Evolutionary conservation across 1,140 invertebrate genomes (phyloP).

Genomic region (Bombus confusus): DNA sequence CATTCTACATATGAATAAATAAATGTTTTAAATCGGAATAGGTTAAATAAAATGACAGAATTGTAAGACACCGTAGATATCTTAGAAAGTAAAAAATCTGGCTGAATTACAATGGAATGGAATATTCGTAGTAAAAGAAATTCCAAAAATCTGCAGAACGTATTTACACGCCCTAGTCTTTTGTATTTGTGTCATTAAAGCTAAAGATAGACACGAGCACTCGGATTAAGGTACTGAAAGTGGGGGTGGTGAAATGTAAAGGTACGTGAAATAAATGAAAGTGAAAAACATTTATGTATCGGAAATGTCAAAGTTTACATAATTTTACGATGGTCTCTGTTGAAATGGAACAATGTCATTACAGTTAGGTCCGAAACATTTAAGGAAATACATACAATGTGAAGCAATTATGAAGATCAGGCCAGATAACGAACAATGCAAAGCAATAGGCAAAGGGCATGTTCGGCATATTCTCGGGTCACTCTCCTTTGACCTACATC

Average conservation of each 20-base stretch:
- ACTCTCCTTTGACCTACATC: background rate
- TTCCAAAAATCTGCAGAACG: too few relatives aligned
- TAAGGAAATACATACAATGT: conserved; percentile 49
- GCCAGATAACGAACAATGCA: background rate
- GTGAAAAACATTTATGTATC: fast-evolving
- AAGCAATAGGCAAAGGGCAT: background rate
- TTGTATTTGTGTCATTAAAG: too few relatives aligned
- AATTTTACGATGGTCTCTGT: conserved; percentile 58
- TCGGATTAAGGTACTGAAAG: too few relatives aligned
- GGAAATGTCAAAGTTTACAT: conserved; percentile 5
- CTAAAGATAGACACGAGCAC: fast-evolving
- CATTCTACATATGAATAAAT: too few relatives aligned
- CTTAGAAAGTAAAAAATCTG: too few relatives aligned
- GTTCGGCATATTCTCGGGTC: conserved; percentile 28
- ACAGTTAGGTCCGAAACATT: conserved; percentile 57
- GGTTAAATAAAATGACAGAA: too few relatives aligned
- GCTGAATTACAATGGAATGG: fast-evolving
- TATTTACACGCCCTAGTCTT: too few relatives aligned
- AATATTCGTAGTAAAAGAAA: fast-evolving
- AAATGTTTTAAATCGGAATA: too few relatives aligned
- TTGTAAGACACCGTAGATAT: too few relatives aligned
- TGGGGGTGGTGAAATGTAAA: too few relatives aligned
- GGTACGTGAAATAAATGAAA: too few relatives aligned
- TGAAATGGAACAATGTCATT: conserved; percentile 50
- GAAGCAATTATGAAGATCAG: conserved; percentile 26